These are phyloP conservation scores for Chascanopsetta lugubris DNA, from an alignment of 2,113 vertebrate genomes.

Conservation along the genomic window DNA sequence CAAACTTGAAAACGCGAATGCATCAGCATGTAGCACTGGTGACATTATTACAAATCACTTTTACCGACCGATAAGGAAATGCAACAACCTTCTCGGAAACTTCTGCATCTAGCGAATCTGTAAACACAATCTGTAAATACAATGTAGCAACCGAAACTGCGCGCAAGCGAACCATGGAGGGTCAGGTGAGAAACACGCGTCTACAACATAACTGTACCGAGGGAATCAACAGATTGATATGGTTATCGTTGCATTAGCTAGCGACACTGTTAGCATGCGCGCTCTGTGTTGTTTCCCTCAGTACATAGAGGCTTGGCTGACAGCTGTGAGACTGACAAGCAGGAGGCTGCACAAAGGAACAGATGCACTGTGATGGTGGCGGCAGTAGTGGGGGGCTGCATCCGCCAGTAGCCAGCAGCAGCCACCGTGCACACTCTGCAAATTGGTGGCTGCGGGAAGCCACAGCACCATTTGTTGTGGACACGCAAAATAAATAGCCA, in stretches of 20 bases:
- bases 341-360: conserved; percentile 81
- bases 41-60: neutral
- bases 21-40: neutral
- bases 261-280: conserved; percentile 33
- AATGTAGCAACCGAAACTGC: neutral
- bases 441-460: conserved; percentile 12
- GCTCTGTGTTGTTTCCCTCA: conserved; percentile 46
- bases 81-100: conserved; percentile 22
- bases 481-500: neutral
- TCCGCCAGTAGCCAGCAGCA: conserved; percentile 58
- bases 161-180: neutral
- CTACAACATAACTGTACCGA: neutral
- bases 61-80: neutral
- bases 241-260: conserved; percentile 40
- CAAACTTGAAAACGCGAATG: neutral
- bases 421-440: conserved; percentile 38
- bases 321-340: conserved; percentile 80
- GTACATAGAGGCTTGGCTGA: conserved; percentile 67
- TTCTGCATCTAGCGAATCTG: neutral
- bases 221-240: conserved; percentile 43
- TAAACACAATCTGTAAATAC: conserved; percentile 21
- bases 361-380: conserved; percentile 78
- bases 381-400: conserved; percentile 62
- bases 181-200: neutral
- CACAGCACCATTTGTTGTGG: neutral